Evolutionary conservation across 2,113 vertebrate genomes (phyloP).

Genomic region (Xerus inauris): DNA sequence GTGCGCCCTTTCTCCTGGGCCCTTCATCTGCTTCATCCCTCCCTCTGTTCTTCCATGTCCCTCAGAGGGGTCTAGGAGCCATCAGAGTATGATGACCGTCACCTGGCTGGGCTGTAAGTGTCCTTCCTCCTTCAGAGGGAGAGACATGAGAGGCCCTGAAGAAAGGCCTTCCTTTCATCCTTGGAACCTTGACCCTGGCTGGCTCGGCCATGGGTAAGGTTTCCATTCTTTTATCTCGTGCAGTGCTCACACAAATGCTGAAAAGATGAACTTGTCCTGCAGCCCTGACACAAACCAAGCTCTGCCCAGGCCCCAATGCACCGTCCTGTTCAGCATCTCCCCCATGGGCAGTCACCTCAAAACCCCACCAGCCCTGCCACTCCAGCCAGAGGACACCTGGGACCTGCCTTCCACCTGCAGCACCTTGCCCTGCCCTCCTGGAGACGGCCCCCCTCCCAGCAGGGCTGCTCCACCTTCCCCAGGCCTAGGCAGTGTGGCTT

Average conservation of each 20-base stretch:
- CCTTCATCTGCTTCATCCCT: not conserved
- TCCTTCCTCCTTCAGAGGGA: not conserved
- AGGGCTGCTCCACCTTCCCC: not conserved
- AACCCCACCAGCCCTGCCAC: constrained; percentile 89
- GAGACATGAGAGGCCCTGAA: constrained; percentile 62
- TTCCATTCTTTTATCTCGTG: constrained; percentile 82
- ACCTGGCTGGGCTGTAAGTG: not conserved
- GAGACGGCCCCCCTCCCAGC: not conserved
- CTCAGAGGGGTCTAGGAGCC: not conserved
- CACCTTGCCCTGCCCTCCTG: not conserved
- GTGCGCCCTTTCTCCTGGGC: not conserved
- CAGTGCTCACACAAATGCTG: constrained; percentile 83
- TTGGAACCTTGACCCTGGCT: not conserved
- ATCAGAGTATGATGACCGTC: too few species aligned
- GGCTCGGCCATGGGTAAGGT: constrained; percentile 13
- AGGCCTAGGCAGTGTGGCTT: constrained; percentile 17
- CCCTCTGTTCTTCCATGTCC: not conserved
- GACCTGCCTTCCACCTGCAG: not conserved
- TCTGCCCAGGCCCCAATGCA: constrained; percentile 79
- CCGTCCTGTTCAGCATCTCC: constrained; percentile 87
- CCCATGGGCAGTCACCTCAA: constrained; percentile 87
- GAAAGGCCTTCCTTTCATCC: constrained; percentile 66
- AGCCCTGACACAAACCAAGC: constrained; percentile 80
- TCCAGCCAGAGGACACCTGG: constrained; percentile 24
- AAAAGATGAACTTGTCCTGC: constrained; percentile 85